Base-by-base conservation (phyloP, 2,888 invertebrate species). In the Eristalis tenax region DNA sequence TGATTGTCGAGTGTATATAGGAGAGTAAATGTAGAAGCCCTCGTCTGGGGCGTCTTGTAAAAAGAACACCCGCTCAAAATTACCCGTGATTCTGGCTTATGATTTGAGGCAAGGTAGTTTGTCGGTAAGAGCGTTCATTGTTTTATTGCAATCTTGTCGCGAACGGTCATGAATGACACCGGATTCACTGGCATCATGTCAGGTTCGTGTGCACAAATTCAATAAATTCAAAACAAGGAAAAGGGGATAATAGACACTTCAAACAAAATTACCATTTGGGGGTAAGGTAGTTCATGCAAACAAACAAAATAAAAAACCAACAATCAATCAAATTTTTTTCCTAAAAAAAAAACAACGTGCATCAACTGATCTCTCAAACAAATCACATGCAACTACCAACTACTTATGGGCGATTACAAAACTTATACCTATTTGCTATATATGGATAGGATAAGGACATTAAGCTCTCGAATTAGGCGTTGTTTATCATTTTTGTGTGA, bases 371-470 rank as follows among this genome's bases (percentile, higher is more conserved):
- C 32, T 8, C 1, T 11, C 8, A 35, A 35, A 35, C 35, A 35
- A 50, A 50, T 15, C 28, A 56, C 79, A 73, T 79, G 57, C 79
- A 57, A 26, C 5, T 32, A 57, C 23, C 22, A 50, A 56, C 13
- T 38, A 38, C 38, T 38, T 38, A 13, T 38, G 38, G 6, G 11
- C 23, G 26, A 13, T 66, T 61, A 38, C 63, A 35, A 64, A 26
- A 61, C 59, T 26, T n/a, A 75, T 86, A 86, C 86, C 86, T 86
- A 86, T 86, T 86, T 79, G 59, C 26, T 65, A 79, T 79, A 75
- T 71, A 57, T 32, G 32, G 74, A 83, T 86, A 86, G 61, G 61
- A 40, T 81, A 66, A 73, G 71, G 71, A 66, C 63, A 77, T 32
- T 85, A 77, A 74, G 76, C 81, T 85, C 73, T 82, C 68, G 69